Evolutionary conservation across 1,140 invertebrate species (phyloP).

Genomic region (Heliothis subflexa): DNA sequence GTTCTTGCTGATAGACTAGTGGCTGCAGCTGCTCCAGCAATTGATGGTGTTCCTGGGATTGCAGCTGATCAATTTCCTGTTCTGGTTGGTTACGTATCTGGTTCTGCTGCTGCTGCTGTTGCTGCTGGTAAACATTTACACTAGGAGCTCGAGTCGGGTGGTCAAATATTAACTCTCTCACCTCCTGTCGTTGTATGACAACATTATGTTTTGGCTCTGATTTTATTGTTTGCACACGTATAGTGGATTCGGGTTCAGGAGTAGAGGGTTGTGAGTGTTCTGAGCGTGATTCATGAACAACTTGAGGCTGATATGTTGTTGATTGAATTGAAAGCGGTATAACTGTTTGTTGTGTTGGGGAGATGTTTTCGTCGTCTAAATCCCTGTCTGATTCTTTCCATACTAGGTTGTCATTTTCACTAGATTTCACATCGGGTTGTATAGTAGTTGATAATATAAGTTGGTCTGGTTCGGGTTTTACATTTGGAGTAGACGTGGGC

Average conservation of each 20-base stretch:
- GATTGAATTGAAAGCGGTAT: background rate
- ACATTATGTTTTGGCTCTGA: conserved; percentile 4
- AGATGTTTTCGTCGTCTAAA: background rate
- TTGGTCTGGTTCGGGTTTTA: background rate
- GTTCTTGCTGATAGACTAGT: background rate
- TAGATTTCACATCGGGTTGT: background rate
- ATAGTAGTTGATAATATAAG: conserved; percentile 4
- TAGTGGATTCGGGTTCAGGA: background rate
- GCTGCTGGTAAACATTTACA: no score
- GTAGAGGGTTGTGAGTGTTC: background rate
- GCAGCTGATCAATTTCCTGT: background rate
- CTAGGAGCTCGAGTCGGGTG: background rate
- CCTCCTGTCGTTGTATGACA: conserved; percentile 13
- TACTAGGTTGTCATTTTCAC: background rate
- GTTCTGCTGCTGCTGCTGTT: background rate
- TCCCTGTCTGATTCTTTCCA: background rate
- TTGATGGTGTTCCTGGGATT: background rate
- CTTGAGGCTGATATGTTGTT: conserved; percentile 2
- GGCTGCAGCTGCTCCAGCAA: conserved; percentile 13
- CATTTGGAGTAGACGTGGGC: background rate
- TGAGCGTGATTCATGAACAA: background rate
- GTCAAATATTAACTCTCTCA: conserved; percentile 22
- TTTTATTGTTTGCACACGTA: background rate
- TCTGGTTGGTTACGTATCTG: background rate
- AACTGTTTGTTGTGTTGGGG: background rate